Evolutionary conservation across 1,140 invertebrate genomes (phyloP).

Genomic region (Drosophila arawakana): DNA sequence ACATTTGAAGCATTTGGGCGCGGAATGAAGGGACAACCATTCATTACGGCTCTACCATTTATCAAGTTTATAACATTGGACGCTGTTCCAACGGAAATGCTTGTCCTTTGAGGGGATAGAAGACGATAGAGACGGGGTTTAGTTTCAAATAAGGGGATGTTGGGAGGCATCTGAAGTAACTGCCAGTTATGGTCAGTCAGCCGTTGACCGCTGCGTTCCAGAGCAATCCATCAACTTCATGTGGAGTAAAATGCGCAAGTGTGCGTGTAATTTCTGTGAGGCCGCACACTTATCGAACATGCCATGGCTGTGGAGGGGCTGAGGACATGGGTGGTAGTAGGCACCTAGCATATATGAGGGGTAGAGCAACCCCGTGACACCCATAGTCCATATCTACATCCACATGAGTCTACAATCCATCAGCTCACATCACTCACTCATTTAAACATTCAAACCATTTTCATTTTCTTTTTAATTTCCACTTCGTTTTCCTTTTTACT

Average conservation of each 20-base stretch:
- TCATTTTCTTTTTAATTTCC: constrained; percentile 6
- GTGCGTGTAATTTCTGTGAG: constrained; percentile 56
- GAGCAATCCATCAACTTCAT: constrained; percentile 62
- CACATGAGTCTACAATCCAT: constrained; percentile 33
- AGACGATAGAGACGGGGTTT: background rate
- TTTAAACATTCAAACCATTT: constrained; percentile 30
- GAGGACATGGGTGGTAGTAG: background rate
- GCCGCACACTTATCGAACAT: constrained; percentile 57
- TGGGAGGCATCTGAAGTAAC: background rate
- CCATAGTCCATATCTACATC: constrained; percentile 8
- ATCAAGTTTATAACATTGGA: constrained; percentile 43
- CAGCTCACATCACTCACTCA: constrained; percentile 56
- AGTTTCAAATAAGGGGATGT: no score
- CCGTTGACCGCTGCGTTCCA: constrained; percentile 36
- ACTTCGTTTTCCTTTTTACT: background rate
- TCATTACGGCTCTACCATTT: constrained; percentile 47
- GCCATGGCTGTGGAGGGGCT: constrained; percentile 1
- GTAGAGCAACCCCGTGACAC: background rate
- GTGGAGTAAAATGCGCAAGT: constrained; percentile 43
- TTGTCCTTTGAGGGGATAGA: background rate
- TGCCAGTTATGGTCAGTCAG: constrained; percentile 44
- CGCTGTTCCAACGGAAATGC: constrained; percentile 24
- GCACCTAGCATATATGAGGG: constrained; percentile 21
- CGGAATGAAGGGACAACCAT: constrained; percentile 33
- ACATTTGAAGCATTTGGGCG: constrained; percentile 10